Base-by-base conservation (phyloP, 2,888 invertebrate genomes). In the Diaphora mendica region DNA sequence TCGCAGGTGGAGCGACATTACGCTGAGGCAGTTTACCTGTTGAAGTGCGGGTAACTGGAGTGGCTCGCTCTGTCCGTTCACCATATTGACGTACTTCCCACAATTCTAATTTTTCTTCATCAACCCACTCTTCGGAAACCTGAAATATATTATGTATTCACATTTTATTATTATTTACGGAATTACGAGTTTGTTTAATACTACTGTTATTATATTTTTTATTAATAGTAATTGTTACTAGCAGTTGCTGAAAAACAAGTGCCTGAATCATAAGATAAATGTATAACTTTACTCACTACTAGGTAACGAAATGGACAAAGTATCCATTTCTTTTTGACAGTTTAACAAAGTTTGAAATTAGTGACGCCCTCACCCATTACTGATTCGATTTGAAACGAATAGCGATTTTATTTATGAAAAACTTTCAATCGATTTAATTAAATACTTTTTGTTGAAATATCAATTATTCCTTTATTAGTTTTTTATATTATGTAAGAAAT, bases 41-140 rank as follows among this genome's bases (percentile, higher is more conserved):
- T 79, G 97, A 97, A 85, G 98, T 97, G 94, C 98, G 97, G 89
- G 98, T 97, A 89, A 98, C 97, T 91, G 98, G 97, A 90, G 97
- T 97, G 88, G 96, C 96, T 89, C 97, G 96, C 93, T 97, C 97
- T 91, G 96, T 94, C 83, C 96, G 97, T 91, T 99, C 99, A 35
- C 98, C 98, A 90, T 98, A 99, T 86, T 98, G 97, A 86, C 98
- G 98, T 77, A 99, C 99, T 94, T 99, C 99, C 99, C 99, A 99
- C 62, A 99, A 93, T 89, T 99, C 99, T 66, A 99, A 93, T 90
- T 98, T 98, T 82, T 99, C 99, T 92, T 99, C 99, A 83, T 99
- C 99, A 0, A 99, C 98, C 99, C 99, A 99, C 87, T 98, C 98
- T 92, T 99, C 99, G 0, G 97, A 97, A 20, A 99, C 98, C 95